A percentile compares a stretch with the other conserved stretches of the same genome.
Conservation (phyloP, 2,888 invertebrate species). For the Cacoxenus indagator region DNA sequence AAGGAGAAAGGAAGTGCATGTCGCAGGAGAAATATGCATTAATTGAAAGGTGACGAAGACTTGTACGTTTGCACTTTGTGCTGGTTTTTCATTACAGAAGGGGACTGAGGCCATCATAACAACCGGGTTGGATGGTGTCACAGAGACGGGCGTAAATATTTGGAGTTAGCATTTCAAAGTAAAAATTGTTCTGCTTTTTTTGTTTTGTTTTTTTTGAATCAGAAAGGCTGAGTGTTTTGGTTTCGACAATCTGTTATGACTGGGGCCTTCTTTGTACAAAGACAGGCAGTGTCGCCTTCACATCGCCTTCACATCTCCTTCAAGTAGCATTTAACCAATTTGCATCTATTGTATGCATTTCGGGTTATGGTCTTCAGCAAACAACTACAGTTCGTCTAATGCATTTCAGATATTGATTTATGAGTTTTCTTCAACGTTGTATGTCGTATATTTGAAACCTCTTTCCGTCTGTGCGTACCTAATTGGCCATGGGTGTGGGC, state of each 20-base stretch:
- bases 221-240: too few species aligned
- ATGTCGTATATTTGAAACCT: constrained; percentile 29
- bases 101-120: too few species aligned
- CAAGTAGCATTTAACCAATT: not conserved
- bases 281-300: constrained; percentile 28
- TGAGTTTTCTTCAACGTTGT: constrained; percentile 54
- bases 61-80: constrained; percentile 8
- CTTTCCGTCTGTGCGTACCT: not conserved
- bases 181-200: too few species aligned
- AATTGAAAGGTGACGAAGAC: constrained; percentile 54
- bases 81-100: not conserved
- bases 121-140: too few species aligned
- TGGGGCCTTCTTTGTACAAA: too few species aligned
- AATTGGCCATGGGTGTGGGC: constrained; percentile 20
- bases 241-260: too few species aligned
- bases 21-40: constrained; percentile 60
- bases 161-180: not conserved
- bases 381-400: constrained; percentile 40
- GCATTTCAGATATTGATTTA: constrained; percentile 67
- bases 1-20: constrained; percentile 36
- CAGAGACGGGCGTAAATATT: not conserved
- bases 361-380: constrained; percentile 20
- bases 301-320: constrained; percentile 39
- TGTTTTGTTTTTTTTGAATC: not conserved
- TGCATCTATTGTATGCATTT: constrained; percentile 27